Percentiles rank a stretch among this genome's conserved stretches.
Conservation (phyloP, 2,888 invertebrate genomes). For the Leucophenga maculata region DNA sequence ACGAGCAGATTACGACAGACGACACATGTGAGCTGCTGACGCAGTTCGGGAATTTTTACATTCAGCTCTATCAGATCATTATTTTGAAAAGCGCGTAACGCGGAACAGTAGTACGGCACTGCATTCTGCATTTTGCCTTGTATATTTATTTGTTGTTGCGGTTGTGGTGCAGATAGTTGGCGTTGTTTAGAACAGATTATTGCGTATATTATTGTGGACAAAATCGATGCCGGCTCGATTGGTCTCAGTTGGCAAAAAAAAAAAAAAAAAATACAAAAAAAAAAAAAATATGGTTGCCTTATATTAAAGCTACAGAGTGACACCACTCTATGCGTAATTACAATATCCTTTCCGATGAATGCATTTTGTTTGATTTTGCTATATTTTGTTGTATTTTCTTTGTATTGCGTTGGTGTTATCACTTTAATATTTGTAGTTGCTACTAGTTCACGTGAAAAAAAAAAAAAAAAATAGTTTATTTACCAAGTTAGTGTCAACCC, state of each 20-base stretch:
- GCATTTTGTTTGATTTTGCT: background rate
- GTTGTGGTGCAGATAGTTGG: background rate
- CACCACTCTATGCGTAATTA: background rate
- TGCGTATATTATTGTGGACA: background rate
- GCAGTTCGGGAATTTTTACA: slow-evolving; percentile 86
- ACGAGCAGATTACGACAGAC: slow-evolving; percentile 88
- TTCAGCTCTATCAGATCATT: slow-evolving; percentile 77
- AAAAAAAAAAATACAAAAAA: slow-evolving; percentile 9
- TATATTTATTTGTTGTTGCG: background rate
- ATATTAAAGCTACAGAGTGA: background rate
- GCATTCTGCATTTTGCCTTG: background rate
- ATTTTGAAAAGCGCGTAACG: background rate
- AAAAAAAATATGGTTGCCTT: background rate
- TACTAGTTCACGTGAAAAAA: slow-evolving; percentile 17
- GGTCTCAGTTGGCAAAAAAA: background rate
- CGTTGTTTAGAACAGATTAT: background rate
- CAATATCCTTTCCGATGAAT: background rate
- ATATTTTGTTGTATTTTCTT: background rate
- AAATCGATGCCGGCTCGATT: slow-evolving; percentile 11
- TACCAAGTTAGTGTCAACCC: slow-evolving; percentile 3
- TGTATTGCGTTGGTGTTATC: background rate
- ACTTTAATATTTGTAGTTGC: background rate
- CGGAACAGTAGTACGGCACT: background rate
- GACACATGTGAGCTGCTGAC: slow-evolving; percentile 90
- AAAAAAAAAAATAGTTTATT: slow-evolving; percentile 7